These are phyloP conservation scores for Drepana falcataria DNA, from an alignment of 2,888 invertebrate genomes.

Conservation along the genomic window DNA sequence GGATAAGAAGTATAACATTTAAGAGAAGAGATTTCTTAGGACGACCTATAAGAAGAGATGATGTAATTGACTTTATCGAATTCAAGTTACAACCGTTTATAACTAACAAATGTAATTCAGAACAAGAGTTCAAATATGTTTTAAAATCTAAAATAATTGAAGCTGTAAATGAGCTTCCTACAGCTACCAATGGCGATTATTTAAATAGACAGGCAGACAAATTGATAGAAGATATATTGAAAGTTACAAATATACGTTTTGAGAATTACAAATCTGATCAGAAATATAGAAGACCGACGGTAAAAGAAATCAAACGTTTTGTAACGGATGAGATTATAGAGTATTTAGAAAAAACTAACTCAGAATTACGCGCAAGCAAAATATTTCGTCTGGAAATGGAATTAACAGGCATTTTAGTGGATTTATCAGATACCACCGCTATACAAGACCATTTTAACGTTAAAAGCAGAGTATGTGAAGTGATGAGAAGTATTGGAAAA, in stretches of 20 bases:
- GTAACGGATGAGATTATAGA: conserved; percentile 16
- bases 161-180: background rate
- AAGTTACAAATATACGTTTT: conserved; percentile 8
- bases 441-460: background rate
- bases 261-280: background rate
- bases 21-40: conserved; percentile 16
- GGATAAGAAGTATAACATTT: conserved; percentile 16
- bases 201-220: background rate
- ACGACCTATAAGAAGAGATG: conserved; percentile 8
- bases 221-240: conserved; percentile 14
- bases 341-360: conserved; percentile 11
- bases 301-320: conserved; percentile 17
- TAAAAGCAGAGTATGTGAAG: background rate
- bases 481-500: conserved; percentile 11
- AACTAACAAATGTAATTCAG: conserved; percentile 11
- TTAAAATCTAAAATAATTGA: conserved; percentile 7
- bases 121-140: conserved; percentile 11
- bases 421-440: background rate
- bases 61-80: conserved; percentile 13
- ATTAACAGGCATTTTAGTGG: background rate
- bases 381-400: conserved; percentile 5
- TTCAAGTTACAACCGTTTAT: conserved; percentile 17
- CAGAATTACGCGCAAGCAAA: conserved; percentile 5
- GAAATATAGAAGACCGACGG: conserved; percentile 12
- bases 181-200: background rate